Evolutionary conservation across 2,113 vertebrate genomes (phyloP), one percentile per base, ranked within the genome.

Genomic region (Pteropus alecto): DNA sequence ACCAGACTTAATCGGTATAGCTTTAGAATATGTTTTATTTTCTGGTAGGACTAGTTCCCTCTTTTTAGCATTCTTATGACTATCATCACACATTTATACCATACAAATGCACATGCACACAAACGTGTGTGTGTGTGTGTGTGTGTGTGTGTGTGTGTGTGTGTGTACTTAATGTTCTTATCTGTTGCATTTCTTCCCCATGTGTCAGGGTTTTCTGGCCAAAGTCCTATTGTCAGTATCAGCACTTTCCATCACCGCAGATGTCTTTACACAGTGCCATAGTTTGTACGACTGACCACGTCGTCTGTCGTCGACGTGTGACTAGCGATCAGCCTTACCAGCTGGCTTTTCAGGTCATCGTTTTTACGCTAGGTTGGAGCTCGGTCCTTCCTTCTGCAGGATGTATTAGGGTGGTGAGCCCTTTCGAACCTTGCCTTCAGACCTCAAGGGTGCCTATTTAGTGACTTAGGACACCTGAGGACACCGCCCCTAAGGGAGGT

Each of bases 261-360:
- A 4, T 13, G 0, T 73, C 63, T 46, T 38, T 10, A 24, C 19
- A 19, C 73, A 30, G 41, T 56, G 0, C 30, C 5, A n/a, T 41
- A 35, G 24, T 60, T 19, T 61, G 46, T 26, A 9, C 0, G 5
- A 9, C 21, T 51, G 71, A 51, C 33, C 7, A 30, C 41, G 1
- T 2, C 4, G 48, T 26, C 41, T 46, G 10, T 26, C 35, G 61
- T 41, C 6, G 24, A 5, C 1, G 9, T 6, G 15, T 2, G 0
- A 9, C 24, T 24, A 7, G 54, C 91, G 54, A 22, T 4, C 7
- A 10, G 43, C 46, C 43, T 54, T 10, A 1, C 11, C 58, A 2
- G 30, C 71, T 19, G 43, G 67, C n/a, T 19, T 83, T 89, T 51
- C 0, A 19, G 11, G 28, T 46, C 56, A 4, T 78, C 24, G 7